Evolutionary conservation across 2,888 invertebrate genomes (phyloP), one percentile per base, ranked within the genome.

Genomic region (Cancer borealis): DNA sequence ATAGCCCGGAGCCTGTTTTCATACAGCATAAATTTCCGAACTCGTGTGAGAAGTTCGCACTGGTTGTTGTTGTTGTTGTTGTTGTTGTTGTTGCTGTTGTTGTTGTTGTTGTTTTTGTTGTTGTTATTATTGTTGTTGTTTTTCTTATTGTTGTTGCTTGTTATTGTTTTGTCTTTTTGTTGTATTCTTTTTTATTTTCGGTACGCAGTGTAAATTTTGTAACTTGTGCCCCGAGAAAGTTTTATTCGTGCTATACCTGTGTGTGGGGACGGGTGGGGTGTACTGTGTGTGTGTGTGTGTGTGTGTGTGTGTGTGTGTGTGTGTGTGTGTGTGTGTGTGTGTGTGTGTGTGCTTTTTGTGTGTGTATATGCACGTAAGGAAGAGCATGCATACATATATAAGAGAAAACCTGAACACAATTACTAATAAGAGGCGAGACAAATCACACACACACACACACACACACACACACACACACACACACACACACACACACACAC

Each of bases 401-500:
- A 30, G 39, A 8, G 14, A 39, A 88, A 8, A 88, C 88, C 8
- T 14, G n/a, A 46, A 88, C 39, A 88, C 39, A 39, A 21, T 17
- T 39, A 88, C 46, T 88, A 88, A 39, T 17, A 88, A 88, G 39
- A 45, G n/a, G 84, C 1, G 45, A 88, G 39, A 88, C 30, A 88
- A 21, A 0, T 17, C 88, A 84, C 84, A 84, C 84, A 84, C 84
- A 84, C 84, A 88, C 14, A 88, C 88, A 88, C 47, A 88, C 47
- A 47, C 21, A 88, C 39, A 88, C 88, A 88, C 88, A 45, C 46
- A 88, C 14, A 88, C 88, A 88, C 47, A 88, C 47, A 47, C 21
- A 88, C 39, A 88, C 88, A 88, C 88, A 45, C 46, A 88, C 88
- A 88, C 88, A 45, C 30, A 87, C 87, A 87, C 87, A 87, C 87